These are phyloP conservation scores for Hyppa rectilinea DNA, from an alignment of 2,888 invertebrate species.

Conservation along the genomic window DNA sequence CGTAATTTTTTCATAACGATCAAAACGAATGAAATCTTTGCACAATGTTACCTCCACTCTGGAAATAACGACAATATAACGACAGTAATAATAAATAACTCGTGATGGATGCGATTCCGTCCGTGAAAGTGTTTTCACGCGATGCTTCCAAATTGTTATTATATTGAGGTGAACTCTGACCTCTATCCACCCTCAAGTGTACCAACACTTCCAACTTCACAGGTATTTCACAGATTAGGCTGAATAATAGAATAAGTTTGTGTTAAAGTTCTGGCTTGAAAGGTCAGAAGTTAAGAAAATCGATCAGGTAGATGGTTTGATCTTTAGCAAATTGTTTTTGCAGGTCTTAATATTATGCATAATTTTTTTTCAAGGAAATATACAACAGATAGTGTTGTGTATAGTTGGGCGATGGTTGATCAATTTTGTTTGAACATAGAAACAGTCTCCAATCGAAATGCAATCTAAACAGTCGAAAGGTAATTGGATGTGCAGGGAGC, in stretches of 20 bases:
- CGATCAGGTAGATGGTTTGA: constrained; percentile 1
- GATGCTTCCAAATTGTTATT: constrained; percentile 46
- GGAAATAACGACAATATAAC: constrained; percentile 49
- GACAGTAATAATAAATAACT: constrained; percentile 50
- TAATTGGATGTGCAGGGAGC: neutral
- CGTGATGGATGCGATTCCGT: constrained; percentile 53
- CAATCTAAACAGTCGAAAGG: neutral
- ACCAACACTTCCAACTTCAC: constrained; percentile 30
- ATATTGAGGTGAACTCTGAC: constrained; percentile 41
- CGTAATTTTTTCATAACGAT: constrained; percentile 24
- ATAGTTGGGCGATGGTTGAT: neutral
- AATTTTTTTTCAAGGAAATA: constrained; percentile 6
- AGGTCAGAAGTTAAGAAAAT: constrained; percentile 13
- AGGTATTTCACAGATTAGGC: constrained; percentile 42
- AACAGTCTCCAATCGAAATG: neutral
- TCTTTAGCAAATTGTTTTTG: constrained; percentile 13
- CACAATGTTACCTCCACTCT: constrained; percentile 10
- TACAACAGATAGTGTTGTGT: neutral
- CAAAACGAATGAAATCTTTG: constrained; percentile 10
- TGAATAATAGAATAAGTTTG: constrained; percentile 36
- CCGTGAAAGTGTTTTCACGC: constrained; percentile 53
- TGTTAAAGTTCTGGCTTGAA: constrained; percentile 9
- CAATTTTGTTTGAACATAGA: neutral
- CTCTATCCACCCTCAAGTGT: constrained; percentile 40
- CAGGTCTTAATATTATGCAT: neutral